Conservation (phyloP, 1,140 invertebrate genomes). For the Lepidurus packardi region DNA sequence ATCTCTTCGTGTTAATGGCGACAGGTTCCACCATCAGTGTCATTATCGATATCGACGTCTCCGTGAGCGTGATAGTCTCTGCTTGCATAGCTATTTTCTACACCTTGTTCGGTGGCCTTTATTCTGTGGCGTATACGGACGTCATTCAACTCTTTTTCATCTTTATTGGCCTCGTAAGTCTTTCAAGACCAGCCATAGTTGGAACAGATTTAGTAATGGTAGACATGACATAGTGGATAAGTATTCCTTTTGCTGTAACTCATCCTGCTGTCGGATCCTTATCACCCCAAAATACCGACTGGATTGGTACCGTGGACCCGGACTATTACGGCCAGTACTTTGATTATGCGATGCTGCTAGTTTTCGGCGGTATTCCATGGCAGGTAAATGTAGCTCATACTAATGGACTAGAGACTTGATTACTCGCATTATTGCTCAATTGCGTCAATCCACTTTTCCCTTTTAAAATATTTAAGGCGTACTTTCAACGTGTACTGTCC, state of each 20-base stretch:
- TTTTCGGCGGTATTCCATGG: conserved; percentile 98
- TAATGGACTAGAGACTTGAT: neutral
- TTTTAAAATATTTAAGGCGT: conserved; percentile 58
- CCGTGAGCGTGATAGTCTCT: conserved; percentile 86
- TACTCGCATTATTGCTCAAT: neutral
- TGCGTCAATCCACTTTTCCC: neutral
- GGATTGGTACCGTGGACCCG: conserved; percentile 74
- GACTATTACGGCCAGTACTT: conserved; percentile 74
- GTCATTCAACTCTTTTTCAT: conserved; percentile 98
- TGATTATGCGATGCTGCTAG: conserved; percentile 82
- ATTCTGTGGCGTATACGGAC: conserved; percentile 97
- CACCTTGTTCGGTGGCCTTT: conserved; percentile 94
- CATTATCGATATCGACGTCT: conserved; percentile 91
- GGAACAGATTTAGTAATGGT: neutral
- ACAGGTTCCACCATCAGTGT: conserved; percentile 89
- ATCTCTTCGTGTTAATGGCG: neutral
- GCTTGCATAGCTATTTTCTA: conserved; percentile 95
- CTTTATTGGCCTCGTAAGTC: conserved; percentile 82
- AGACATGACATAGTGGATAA: conserved; percentile 70
- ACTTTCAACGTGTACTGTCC: conserved; percentile 94
- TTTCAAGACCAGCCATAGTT: neutral
- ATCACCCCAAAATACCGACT: conserved; percentile 73
- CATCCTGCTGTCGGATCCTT: conserved; percentile 73
- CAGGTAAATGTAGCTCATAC: conserved; percentile 55
- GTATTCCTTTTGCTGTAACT: conserved; percentile 89